Evolutionary conservation across 2,113 vertebrate genomes (phyloP).

Genomic region (Heliornis fulica): DNA sequence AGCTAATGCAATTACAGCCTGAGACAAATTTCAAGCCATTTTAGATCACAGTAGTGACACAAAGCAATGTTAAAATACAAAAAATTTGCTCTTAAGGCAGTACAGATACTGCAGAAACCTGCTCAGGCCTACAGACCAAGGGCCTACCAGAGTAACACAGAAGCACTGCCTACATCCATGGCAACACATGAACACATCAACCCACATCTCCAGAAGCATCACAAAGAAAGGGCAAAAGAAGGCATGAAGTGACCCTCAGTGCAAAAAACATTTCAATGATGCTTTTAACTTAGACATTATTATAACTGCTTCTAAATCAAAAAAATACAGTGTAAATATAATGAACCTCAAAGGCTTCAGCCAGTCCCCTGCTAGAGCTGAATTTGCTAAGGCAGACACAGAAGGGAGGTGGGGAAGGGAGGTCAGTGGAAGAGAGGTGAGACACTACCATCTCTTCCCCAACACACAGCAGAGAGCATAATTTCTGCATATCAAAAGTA

Average conservation of each 20-base stretch:
- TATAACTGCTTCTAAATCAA: neutral
- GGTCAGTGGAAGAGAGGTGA: neutral
- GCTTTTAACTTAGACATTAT: neutral
- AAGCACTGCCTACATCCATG: neutral
- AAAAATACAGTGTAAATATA: neutral
- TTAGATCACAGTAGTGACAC: neutral
- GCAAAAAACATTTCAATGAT: neutral
- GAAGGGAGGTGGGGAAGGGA: neutral
- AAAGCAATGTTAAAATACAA: neutral
- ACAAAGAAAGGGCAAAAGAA: neutral
- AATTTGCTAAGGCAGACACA: neutral
- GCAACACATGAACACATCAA: accelerated
- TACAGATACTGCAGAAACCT: neutral
- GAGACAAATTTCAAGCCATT: neutral
- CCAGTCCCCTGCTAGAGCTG: neutral
- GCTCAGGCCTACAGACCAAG: neutral
- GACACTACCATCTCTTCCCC: neutral
- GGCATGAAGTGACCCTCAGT: neutral
- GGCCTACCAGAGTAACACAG: neutral
- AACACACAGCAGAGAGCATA: neutral
- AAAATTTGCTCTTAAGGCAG: neutral
- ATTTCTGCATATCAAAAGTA: neutral
- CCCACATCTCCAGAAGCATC: neutral
- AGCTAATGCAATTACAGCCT: neutral
- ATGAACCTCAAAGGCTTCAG: neutral